Base-by-base conservation (phyloP, 2,888 invertebrate genomes). In the Coremacera marginata region DNA sequence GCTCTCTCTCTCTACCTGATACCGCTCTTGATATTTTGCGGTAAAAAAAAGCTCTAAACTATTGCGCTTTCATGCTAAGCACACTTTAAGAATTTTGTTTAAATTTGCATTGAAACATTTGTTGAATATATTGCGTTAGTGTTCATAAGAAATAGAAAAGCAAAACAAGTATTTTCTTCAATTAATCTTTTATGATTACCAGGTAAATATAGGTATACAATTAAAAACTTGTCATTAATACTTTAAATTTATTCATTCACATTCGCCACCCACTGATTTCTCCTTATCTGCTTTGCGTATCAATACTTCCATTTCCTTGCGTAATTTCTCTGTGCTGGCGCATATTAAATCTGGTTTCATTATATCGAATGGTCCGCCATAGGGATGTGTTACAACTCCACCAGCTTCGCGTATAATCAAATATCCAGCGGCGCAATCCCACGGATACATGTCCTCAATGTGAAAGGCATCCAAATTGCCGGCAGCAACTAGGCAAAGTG, bases 351-450 rank as follows among this genome's bases (percentile, higher is more conserved):
- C 90, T 0, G 92, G 91, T 79, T 91, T 90, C 91, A 92, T 92
- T n/a, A 92, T 82, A 80, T 92, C 87, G 79, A 91, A 91, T 80
- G 90, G 87, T 9, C 88, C 88, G 1, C 91, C 94, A 86, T 91
- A 91, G 4, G 93, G 92, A 87, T 94, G 93, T 44, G 92, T 90
- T 9, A 95, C 90, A 71, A 91, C 89, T 27, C 95, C 96, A 19
- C 95, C 95, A 68, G 96, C 95, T 90, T 96, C 96, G 76, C 90
- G 88, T 27, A 95, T 91, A 57, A 96, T 92, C 63, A 96, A 86
- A 74, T 91, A 91, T 16, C 94, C 94, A 5, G 95, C 95, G 22
- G 94, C 93, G 65, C 94, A 92, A 87, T 96, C 95, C 96, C 95
- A 96, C 51, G 93, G 92, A 83, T 94, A 93, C 82, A 95, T 91